Base-by-base conservation (phyloP, 2,888 invertebrate species). In the Aquatica leii region DNA sequence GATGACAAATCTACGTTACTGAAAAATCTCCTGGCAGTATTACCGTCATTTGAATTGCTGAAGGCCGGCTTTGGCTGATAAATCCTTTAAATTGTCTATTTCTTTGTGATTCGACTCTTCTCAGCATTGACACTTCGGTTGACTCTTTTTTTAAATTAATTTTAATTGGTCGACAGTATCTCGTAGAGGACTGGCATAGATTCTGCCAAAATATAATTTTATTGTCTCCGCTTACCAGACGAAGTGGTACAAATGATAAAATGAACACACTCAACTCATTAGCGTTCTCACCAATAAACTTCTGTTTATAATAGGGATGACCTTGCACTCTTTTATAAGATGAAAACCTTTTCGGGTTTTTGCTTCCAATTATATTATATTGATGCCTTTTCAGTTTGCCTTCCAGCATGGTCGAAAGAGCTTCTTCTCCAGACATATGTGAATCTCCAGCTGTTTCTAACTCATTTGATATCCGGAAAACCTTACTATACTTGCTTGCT, bases 121-220 rank as follows among this genome's bases (percentile, higher is more conserved):
- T 66, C 64, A 51, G 57, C 53, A 67, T 34, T 46, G 69, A 58
- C 58, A 58, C 34, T 59, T 71, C 64, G 21, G 69, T 65, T 51
- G 69, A 66, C 57, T 77, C 74, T 61, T 74, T 73, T 21, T 66
- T 46, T 69, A 74, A 74, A 59, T 73, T 64, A 59, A 76, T 69
- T 68, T 71, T 73, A 52, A 76, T 46, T 14, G 74, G 73, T 57
- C 74, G 69, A 67, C 73, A 77, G 54, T 66, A 77, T 40, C 71
- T 61, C 4, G 74, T 72, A 17, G 73, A 75, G 21, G 69, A 50
- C 6, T 73, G 72, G 34, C 72, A 46, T 35, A 70, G 73, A 59
- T 77, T 76, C 72, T 75, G 69, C 74, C 74, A 74, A 58, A 76
- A 54, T n/a, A n/a, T n/a, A n/a, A n/a, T n/a, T n/a, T n/a, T n/a